Base-by-base conservation (phyloP, 1,140 invertebrate species). In the Neodiprion lecontei region DNA sequence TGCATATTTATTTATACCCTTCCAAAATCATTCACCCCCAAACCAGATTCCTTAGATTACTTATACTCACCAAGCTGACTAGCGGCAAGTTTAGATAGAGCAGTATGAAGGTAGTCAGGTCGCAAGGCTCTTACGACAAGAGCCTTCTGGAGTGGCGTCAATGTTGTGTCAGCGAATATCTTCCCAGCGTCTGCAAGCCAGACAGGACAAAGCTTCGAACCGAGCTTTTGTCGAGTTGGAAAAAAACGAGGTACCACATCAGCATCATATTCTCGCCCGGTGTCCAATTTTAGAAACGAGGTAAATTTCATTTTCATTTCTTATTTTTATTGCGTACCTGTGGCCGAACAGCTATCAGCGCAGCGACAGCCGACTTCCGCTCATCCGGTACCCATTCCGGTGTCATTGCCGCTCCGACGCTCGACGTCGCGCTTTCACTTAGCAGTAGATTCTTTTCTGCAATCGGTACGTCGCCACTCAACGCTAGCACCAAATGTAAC, bases 131-230 rank as follows among this genome's bases (percentile, higher is more conserved):
- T 95, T 12, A 96, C 89, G 0, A 96, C 81, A 1, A 99, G 86
- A n/a, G 98, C 87, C 81, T 94, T 92, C 83, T 98, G 95, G 84
- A 98, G 97, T n/a, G 90, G 86, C 0, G 91, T 92, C 5, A 95
- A 78, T 67, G 89, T 90, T 65, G 89, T 88, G 47, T 91, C 86
- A 0, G 92, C 84, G 9, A 86, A 88, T 28, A 90, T 88, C 23
- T 81, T 83, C 0, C 84, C 87, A 7, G 85, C 74, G 67, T 80
- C 84, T 68, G 75, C 88, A 74, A 74, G 78, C 88, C 80, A 91
- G 72, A 75, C 86, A 73, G 73, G 82, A 78, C 79, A 82, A 61
- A 77, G 87, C 86, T 75, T 90, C 74, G 48, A 89, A 72, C 14
- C 79, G 10, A 88, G 76, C 86, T 87, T 67, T n/a, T 40, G 67